Evolutionary conservation across 2,113 vertebrate species (phyloP), one percentile per base, ranked within the genome.

Genomic region (Tragulus kanchil): DNA sequence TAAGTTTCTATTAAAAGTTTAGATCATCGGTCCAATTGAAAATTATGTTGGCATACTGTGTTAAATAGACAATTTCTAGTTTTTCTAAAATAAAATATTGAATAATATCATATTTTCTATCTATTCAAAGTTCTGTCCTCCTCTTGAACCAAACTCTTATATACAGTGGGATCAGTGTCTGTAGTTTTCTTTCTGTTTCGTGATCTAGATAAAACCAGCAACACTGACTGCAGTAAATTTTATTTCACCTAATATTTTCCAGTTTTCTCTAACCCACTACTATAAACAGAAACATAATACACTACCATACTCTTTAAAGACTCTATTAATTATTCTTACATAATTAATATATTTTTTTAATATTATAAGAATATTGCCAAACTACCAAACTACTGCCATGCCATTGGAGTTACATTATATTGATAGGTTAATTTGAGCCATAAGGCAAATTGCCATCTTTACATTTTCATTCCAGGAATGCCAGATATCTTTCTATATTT

Each of bases 311-410:
- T 85, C 21, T 79, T 90, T 89, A 81, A 85, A 89, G 16, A 36
- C 17, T 58, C 4, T 28, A 0, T 62, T 71, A 25, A 42, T 58
- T 89, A 75, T 14, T 71, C 16, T 96, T 9, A 67, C 13, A 45
- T 73, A 56, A 75, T 45, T 52, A 36, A 36, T 36, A 36, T 36
- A 31, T 86, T 82, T 89, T 65, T 89, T 61, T 61, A 96, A 89
- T 85, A 89, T 96, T 54, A 75, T 56, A 90, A 79, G 54, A 96
- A 67, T 92, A 16, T 59, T 88, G 36, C 89, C 82, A 79, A 54
- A 19, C 73, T 61, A 59, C 16, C 10, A 83, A 85, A 64, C 14
- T 69, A 69, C n/a, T 69, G n/a, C n/a, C 36, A 69, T 69, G 69
- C 36, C 67, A 42, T 23, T 71, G 36, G 48, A 85, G 84, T 84